Evolutionary conservation across 1,140 invertebrate genomes (phyloP).

Genomic region (Drosophila ogumai): DNA sequence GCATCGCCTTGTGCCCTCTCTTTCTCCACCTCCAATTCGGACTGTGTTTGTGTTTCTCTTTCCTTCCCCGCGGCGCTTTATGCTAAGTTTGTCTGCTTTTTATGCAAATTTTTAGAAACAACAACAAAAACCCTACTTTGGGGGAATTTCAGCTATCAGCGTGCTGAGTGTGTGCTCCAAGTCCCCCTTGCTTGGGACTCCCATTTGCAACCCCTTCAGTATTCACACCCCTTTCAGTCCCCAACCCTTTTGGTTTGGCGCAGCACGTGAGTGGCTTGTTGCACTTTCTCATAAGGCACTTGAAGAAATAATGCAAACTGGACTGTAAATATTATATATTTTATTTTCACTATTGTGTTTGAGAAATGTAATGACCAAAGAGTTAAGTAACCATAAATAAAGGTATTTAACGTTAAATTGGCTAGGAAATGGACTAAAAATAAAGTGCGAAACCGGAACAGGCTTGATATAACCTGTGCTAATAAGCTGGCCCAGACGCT

Average conservation of each 20-base stretch:
- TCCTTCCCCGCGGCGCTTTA: conserved; percentile 44
- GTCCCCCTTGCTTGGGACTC: conserved; percentile 16
- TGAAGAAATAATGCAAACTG: neutral
- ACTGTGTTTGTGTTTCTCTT: conserved; percentile 34
- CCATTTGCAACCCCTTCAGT: conserved; percentile 3
- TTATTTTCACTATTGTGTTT: neutral
- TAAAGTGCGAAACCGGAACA: conserved; percentile 3
- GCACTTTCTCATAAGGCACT: conserved; percentile 29
- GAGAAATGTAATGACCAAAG: neutral
- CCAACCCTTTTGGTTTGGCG: neutral
- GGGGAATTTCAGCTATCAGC: conserved; percentile 52
- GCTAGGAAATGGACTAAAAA: neutral
- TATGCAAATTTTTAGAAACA: conserved; percentile 72
- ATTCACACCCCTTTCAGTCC: neutral
- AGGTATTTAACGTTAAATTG: neutral
- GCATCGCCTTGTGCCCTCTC: conserved; percentile 4
- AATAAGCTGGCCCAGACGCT: conserved; percentile 1
- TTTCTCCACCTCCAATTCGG: conserved; percentile 11
- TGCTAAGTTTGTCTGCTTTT: conserved; percentile 62
- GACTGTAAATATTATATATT: neutral
- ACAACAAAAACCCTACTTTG: conserved; percentile 47
- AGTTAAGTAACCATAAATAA: neutral
- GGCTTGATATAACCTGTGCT: conserved; percentile 1
- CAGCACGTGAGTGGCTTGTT: conserved; percentile 39
- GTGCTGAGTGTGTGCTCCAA: conserved; percentile 26